Evolutionary conservation across 1,140 invertebrate genomes (phyloP).

Genomic region (Trigoniulus corallinus): DNA sequence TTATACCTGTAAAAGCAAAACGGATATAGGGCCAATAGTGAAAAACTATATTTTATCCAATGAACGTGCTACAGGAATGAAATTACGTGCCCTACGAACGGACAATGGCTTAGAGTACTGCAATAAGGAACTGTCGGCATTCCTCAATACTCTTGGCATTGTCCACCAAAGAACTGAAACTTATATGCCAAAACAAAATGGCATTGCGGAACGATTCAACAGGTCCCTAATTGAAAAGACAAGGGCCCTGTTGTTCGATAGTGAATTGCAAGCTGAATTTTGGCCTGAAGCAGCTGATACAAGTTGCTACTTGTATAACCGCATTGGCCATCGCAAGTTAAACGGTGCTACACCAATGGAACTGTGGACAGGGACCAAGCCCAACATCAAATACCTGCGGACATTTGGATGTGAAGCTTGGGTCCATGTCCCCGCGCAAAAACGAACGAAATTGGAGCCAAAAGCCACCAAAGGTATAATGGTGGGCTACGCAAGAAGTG

Average conservation of each 20-base stretch:
- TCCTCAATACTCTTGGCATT: conserved; percentile 5
- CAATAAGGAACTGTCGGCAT: not conserved
- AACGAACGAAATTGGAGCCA: not conserved
- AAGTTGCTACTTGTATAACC: not conserved
- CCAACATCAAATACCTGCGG: not conserved
- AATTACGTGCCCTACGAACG: not conserved
- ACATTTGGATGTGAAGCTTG: not conserved
- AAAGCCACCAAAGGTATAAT: conserved; percentile 1
- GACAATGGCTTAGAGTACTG: conserved; percentile 9
- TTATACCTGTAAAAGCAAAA: not conserved
- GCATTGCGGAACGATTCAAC: conserved; percentile 5
- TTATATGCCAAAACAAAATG: conserved; percentile 7
- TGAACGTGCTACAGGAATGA: not conserved
- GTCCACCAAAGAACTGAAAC: not conserved
- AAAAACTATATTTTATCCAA: not conserved
- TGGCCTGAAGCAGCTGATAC: not conserved
- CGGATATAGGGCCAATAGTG: not conserved
- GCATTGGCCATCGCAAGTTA: not conserved
- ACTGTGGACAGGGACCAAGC: conserved; percentile 1
- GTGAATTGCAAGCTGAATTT: conserved; percentile 19
- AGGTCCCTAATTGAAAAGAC: conserved; percentile 7
- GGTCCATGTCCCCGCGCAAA: not conserved
- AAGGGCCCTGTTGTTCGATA: conserved; percentile 20
- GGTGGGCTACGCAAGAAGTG: not conserved
- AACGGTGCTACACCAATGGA: not conserved